Evolutionary conservation across 2,888 invertebrate genomes (phyloP), one percentile per base, ranked within the genome.

Genomic region (Andrena flavipes): DNA sequence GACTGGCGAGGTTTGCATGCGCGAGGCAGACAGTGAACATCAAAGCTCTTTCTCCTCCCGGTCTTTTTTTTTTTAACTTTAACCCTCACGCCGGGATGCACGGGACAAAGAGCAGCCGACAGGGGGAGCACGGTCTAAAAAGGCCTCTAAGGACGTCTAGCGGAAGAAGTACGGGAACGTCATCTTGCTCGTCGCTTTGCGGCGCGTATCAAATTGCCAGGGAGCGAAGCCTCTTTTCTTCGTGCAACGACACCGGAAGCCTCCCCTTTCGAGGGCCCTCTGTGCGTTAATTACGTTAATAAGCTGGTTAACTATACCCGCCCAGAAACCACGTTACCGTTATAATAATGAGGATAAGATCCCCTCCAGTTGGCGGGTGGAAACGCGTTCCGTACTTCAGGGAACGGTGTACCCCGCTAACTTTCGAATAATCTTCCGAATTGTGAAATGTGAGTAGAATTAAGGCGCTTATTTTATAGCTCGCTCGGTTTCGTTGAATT

Each of bases 231-330:
- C 75, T 83, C 79, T 79, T 84, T 83, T 79, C 72, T 75, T 64
- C 68, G 16, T 71, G 29, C 63, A 63, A 78, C 67, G 85, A 84
- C 82, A 71, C 82, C 73, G 77, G 73, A 69, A 85, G 69, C 64
- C 42, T 51, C 74, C 70, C 65, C 48, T 76, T 75, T 84, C 77
- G 76, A 84, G 84, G 49, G 54, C 54, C 59, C 80, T 82, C 82
- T 79, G 73, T 65, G 49, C 89, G 85, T 89, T 89, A 89, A 90
- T 90, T 89, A 87, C 87, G 84, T 88, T 90, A 90, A 90, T 90
- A 90, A 89, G 90, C 87, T 85, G 87, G 87, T 89, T 90, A 89
- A 88, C 84, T 84, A 76, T 54, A 75, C 65, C 74, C 77, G 51
- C 63, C 74, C 56, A 73, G 77, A 70, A 70, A 73, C 69, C 70